A percentile compares a stretch with the other conserved stretches of the same genome.
Evolutionary conservation across 1,140 invertebrate genomes (phyloP).

Genomic region (Caenorhabditis remanei): DNA sequence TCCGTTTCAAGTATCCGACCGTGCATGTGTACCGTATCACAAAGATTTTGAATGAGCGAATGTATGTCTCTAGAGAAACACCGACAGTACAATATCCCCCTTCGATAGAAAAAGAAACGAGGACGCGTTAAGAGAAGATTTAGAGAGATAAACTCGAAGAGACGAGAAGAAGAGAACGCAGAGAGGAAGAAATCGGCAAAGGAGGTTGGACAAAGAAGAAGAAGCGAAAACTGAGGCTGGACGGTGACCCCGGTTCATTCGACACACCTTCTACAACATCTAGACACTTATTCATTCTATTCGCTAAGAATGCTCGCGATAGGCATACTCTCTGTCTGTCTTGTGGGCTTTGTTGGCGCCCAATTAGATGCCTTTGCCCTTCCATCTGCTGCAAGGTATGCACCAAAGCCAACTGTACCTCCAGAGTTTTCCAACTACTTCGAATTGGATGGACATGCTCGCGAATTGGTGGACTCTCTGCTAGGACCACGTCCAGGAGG

Average conservation of each 20-base stretch:
- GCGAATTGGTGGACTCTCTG: constrained; percentile 75
- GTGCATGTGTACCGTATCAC: constrained; percentile 33
- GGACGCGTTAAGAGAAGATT: constrained; percentile 25
- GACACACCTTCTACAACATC: constrained; percentile 55
- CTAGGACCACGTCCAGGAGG: constrained; percentile 75
- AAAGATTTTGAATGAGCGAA: constrained; percentile 5
- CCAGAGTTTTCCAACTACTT: constrained; percentile 76
- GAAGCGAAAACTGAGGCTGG: constrained; percentile 43
- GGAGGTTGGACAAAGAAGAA: constrained; percentile 48
- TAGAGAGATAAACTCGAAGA: constrained; percentile 50
- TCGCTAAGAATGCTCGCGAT: constrained; percentile 18
- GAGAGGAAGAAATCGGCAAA: constrained; percentile 41
- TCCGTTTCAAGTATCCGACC: constrained; percentile 15
- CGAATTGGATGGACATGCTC: constrained; percentile 77
- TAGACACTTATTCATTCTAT: constrained; percentile 48
- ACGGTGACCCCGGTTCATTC: constrained; percentile 48
- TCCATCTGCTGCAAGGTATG: constrained; percentile 70
- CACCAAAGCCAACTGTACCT: constrained; percentile 75
- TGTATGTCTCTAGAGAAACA: constrained; percentile 49
- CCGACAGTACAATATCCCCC: neutral
- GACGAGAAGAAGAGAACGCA: constrained; percentile 23
- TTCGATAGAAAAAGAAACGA: neutral
- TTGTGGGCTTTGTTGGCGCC: constrained; percentile 59
- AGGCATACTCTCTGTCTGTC: constrained; percentile 51
- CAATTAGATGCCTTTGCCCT: constrained; percentile 73